Conservation (phyloP, 2,797 vertebrate species). For the Cyclopterus lumpus region DNA sequence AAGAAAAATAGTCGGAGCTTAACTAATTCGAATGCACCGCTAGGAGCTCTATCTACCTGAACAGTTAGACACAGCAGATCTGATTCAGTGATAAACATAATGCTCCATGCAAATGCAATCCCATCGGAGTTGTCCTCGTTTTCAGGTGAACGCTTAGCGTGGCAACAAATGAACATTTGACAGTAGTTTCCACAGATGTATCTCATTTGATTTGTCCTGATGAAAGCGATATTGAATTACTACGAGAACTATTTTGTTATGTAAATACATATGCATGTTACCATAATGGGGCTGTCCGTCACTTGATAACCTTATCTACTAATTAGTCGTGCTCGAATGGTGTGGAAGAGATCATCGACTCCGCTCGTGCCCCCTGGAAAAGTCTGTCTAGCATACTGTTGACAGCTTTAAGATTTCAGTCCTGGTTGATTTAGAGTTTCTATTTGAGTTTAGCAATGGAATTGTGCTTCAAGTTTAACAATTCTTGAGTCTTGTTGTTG, state of each 20-base stretch:
- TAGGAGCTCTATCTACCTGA: slow-evolving; percentile 43
- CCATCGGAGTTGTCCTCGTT: slow-evolving; percentile 69
- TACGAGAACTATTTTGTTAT: slow-evolving; percentile 26
- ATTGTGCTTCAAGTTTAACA: neutral
- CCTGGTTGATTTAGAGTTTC: neutral
- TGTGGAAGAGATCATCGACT: slow-evolving; percentile 14
- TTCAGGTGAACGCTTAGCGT: slow-evolving; percentile 67
- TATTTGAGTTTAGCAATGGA: neutral
- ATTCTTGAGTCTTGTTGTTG: neutral
- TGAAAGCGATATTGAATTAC: slow-evolving; percentile 21
- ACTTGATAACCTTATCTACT: slow-evolving; percentile 31
- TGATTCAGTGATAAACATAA: slow-evolving; percentile 60
- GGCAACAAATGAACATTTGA: slow-evolving; percentile 41
- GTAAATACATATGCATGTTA: slow-evolving; percentile 27
- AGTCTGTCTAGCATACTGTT: slow-evolving; percentile 2
- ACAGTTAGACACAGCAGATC: slow-evolving; percentile 51
- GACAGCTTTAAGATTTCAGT: slow-evolving; percentile 2
- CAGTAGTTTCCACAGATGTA: slow-evolving; percentile 54
- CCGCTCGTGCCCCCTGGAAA: neutral
- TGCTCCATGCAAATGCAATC: slow-evolving; percentile 66
- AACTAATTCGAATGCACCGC: slow-evolving; percentile 37
- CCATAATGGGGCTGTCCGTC: slow-evolving; percentile 17
- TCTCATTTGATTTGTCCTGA: slow-evolving; percentile 45
- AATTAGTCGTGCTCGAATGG: slow-evolving; percentile 23
- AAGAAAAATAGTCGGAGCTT: slow-evolving; percentile 32